phyloP scores from a whole-genome alignment of 2,888 invertebrate species.

The Sinelater perroti region DNA sequence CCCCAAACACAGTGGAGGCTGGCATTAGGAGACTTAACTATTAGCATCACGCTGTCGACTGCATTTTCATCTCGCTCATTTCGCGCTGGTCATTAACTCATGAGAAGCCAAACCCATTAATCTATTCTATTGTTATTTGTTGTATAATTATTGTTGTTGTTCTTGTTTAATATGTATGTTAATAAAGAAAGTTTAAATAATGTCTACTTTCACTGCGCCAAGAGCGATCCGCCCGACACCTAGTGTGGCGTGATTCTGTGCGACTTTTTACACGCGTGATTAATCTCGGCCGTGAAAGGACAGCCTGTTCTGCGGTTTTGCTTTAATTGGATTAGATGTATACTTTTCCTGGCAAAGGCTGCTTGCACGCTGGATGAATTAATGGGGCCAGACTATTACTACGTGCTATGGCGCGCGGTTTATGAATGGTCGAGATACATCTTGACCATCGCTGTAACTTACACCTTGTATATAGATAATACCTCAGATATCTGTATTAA shows the following conservation, averaged over 20 bases:
- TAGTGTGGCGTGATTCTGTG: constrained; percentile 10
- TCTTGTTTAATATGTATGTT: constrained; percentile 21
- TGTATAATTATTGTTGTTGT: constrained; percentile 27
- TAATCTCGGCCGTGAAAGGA: constrained; percentile 23
- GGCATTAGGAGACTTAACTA: constrained; percentile 12
- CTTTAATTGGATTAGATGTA: constrained; percentile 20
- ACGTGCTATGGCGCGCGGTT: neutral
- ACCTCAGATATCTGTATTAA: no score
- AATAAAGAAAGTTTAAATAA: constrained; percentile 36
- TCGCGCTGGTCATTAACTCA: constrained; percentile 20
- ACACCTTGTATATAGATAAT: no score
- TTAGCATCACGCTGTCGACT: constrained; percentile 19
- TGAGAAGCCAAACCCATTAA: constrained; percentile 15
- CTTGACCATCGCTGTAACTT: neutral
- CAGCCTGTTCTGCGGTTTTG: constrained; percentile 15
- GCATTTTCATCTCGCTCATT: constrained; percentile 24
- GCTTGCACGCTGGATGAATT: neutral
- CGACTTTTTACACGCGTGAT: constrained; percentile 7
- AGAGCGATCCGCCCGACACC: neutral
- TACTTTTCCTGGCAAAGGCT: constrained; percentile 2
- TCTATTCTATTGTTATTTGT: constrained; percentile 33
- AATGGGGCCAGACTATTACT: neutral
- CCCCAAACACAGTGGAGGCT: constrained; percentile 45
- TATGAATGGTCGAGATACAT: neutral
- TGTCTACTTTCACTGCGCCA: constrained; percentile 28